phyloP scores from a whole-genome alignment of 2,888 invertebrate genomes.

The Liposcelis brunnea region DNA sequence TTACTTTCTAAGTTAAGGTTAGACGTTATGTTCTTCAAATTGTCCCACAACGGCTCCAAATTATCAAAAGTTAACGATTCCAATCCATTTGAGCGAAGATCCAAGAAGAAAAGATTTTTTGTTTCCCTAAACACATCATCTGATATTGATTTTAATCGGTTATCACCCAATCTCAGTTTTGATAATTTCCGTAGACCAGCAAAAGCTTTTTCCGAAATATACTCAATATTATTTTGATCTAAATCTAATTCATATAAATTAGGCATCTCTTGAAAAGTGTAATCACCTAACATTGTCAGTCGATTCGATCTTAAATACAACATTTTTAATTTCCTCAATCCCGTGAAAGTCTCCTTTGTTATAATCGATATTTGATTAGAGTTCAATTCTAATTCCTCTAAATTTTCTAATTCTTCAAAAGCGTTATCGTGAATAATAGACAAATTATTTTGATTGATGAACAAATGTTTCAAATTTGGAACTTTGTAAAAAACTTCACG shows the following conservation, averaged over 20 bases:
- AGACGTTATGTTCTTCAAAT: slow-evolving; percentile 55
- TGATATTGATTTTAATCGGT: slow-evolving; percentile 52
- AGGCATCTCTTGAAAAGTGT: slow-evolving; percentile 62
- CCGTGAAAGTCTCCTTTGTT: slow-evolving; percentile 59
- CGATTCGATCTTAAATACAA: slow-evolving; percentile 58
- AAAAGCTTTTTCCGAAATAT: slow-evolving; percentile 59
- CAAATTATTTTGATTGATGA: slow-evolving; percentile 72
- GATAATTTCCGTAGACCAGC: slow-evolving; percentile 54
- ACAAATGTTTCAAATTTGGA: slow-evolving; percentile 53
- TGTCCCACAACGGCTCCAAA: slow-evolving; percentile 57
- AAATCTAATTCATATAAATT: slow-evolving; percentile 50
- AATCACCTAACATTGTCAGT: slow-evolving; percentile 59
- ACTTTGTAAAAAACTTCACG: slow-evolving; percentile 53
- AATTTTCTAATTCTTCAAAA: slow-evolving; percentile 51
- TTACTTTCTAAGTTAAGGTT: slow-evolving; percentile 62
- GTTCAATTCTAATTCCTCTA: slow-evolving; percentile 66
- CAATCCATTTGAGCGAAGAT: slow-evolving; percentile 59
- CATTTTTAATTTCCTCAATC: slow-evolving; percentile 51
- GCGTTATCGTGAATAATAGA: slow-evolving; percentile 70
- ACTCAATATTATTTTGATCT: slow-evolving; percentile 33
- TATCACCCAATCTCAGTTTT: slow-evolving; percentile 55
- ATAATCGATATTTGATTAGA: slow-evolving; percentile 56
- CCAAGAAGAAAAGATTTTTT: slow-evolving; percentile 50
- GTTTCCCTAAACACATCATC: slow-evolving; percentile 56
- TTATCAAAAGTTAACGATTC: slow-evolving; percentile 60